Evolutionary conservation across 2,888 invertebrate species (phyloP).

Genomic region (Masnerella sp.): DNA sequence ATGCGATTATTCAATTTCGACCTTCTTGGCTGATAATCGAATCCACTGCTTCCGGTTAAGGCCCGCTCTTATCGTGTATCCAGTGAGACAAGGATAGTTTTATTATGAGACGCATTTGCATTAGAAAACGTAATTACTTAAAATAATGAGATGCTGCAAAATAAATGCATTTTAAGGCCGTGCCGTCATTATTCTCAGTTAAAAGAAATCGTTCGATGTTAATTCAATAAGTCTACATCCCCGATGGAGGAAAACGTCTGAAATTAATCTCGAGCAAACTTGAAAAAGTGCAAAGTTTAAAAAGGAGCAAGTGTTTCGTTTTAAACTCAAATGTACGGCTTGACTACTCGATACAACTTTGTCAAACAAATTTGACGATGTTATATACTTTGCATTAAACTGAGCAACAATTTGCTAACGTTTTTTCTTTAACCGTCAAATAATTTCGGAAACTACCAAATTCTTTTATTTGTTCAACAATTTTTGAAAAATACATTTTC

Average conservation of each 20-base stretch:
- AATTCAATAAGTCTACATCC: not conserved
- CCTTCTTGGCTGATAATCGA: constrained; percentile 64
- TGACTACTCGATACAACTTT: too few species aligned
- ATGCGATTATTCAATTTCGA: constrained; percentile 66
- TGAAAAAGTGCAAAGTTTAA: too few species aligned
- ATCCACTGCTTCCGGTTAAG: constrained; percentile 59
- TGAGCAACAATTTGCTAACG: too few species aligned
- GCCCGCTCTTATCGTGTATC: constrained; percentile 53
- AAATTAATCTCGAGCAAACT: not conserved
- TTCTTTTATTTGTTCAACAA: too few species aligned
- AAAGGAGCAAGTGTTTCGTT: too few species aligned
- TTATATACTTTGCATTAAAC: too few species aligned
- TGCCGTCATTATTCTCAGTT: not conserved
- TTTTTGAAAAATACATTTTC: too few species aligned
- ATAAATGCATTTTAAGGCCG: constrained; percentile 29
- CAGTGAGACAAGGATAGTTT: constrained; percentile 46
- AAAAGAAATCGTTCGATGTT: constrained; percentile 15
- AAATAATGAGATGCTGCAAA: constrained; percentile 41
- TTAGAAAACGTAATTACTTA: constrained; percentile 36
- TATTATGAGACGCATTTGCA: constrained; percentile 44
- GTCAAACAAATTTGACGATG: too few species aligned
- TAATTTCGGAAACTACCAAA: too few species aligned
- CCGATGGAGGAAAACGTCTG: not conserved
- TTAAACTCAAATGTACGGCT: too few species aligned
- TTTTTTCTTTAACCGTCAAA: too few species aligned